These are phyloP conservation scores for Eurytoma californica DNA, from an alignment of 2,888 invertebrate species.

Conservation along the genomic window DNA sequence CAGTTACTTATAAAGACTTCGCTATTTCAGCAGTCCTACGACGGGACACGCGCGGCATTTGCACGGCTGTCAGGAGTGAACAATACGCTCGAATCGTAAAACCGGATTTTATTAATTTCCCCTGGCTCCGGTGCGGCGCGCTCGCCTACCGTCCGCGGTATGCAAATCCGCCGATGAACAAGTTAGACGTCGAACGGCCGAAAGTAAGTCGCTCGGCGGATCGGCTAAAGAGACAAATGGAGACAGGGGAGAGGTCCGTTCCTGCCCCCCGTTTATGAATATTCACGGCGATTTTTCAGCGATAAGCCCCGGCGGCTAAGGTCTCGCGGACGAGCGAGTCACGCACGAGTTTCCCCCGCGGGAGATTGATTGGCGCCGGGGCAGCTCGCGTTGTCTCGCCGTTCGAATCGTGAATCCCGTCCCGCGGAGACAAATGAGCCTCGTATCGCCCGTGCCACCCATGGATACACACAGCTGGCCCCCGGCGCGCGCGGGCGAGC, in stretches of 20 bases:
- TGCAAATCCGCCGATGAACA: no score
- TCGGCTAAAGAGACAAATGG: no score
- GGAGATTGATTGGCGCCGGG: conserved; percentile 68
- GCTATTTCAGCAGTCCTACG: no score
- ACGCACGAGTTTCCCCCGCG: conserved; percentile 59
- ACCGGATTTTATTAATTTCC: conserved; percentile 11
- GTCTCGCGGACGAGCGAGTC: conserved; percentile 22
- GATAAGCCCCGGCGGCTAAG: conserved; percentile 16
- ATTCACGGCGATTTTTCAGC: conserved; percentile 6
- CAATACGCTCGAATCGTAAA: conserved; percentile 16
- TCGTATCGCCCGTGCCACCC: conserved; percentile 64
- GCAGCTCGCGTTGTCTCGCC: conserved; percentile 61
- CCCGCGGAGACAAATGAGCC: conserved; percentile 71
- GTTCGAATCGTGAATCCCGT: conserved; percentile 68
- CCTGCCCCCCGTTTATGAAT: not conserved
- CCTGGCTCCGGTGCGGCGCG: no score
- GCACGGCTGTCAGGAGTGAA: not conserved
- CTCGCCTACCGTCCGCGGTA: no score
- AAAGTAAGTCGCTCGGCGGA: no score
- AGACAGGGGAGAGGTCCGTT: no score
- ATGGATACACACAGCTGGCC: conserved; percentile 22
- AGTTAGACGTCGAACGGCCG: no score
- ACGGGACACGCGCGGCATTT: no score
- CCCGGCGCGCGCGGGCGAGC: not conserved
- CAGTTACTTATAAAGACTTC: no score